These are phyloP conservation scores for Nannobrachium achirus DNA, from an alignment of 2,113 vertebrate genomes.

Conservation along the genomic window DNA sequence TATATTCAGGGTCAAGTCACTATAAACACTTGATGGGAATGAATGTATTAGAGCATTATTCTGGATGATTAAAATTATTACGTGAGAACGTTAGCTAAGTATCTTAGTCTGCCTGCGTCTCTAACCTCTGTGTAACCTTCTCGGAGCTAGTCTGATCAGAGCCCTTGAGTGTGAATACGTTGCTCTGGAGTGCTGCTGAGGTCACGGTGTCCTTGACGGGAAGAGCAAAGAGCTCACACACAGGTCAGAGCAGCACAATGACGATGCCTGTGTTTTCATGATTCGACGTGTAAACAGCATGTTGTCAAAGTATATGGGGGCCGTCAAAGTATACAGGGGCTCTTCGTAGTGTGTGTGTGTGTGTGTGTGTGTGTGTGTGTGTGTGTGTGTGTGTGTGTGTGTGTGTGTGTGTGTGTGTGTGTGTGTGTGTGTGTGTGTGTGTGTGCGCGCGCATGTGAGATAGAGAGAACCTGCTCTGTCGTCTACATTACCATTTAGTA, in stretches of 20 bases:
- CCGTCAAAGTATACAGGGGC: too few species aligned
- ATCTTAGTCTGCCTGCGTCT: neutral
- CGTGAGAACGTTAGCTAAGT: neutral
- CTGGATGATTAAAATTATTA: too few species aligned
- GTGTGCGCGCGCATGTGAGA: conserved; percentile 12
- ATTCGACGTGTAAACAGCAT: neutral
- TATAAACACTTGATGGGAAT: too few species aligned
- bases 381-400: too few species aligned
- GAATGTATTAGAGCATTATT: too few species aligned
- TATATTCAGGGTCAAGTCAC: too few species aligned
- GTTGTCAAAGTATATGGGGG: conserved; percentile 25
- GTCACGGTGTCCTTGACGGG: conserved; percentile 11
- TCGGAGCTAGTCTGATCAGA: neutral
- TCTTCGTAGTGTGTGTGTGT: too few species aligned
- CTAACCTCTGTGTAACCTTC: conserved; percentile 1
- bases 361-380: too few species aligned
- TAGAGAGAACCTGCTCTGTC: too few species aligned
- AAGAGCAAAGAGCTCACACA: conserved; percentile 18
- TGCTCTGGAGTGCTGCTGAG: conserved; percentile 6
- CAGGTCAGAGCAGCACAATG: neutral
- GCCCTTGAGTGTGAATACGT: neutral
- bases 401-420: neutral
- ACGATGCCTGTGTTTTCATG: conserved; percentile 10
- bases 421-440: conserved; percentile 7
- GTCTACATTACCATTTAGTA: too few species aligned